Evolutionary conservation across 2,113 vertebrate genomes (phyloP), one percentile per base, ranked within the genome.

Genomic region (Alligator sinensis): DNA sequence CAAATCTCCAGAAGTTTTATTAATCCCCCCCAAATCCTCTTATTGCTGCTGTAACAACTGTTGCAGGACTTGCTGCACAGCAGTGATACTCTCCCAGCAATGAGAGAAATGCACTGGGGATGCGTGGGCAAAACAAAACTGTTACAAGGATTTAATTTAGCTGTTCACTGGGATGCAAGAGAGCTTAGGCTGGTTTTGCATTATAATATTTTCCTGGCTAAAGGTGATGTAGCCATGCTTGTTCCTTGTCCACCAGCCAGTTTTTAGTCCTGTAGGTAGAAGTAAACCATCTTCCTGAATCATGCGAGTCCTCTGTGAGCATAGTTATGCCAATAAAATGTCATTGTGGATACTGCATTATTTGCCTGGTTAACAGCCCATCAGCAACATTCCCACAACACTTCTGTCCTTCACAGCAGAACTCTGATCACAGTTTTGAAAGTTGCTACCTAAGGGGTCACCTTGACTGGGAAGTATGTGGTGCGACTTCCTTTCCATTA

Each of bases 231-330:
- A 47, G 47, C 47, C 47, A 47, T 47, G 47, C 47, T 47, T 47
- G 47, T 47, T 47, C 47, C 47, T 47, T 47, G 47, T 47, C 47
- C 47, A 47, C 47, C 47, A 47, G 9, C 85, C 58, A 47, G 87
- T 77, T 87, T 72, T 27, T 58, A 94, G 64, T 82, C 24, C 75
- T 93, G 77, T 89, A 86, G 87, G 91, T 89, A 77, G 89, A 92
- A 82, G 94, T 87, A 81, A 93, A 86, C 80, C 85, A 24, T 55
- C 9, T 95, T 8, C 30, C 88, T 80, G 55, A 47, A 95, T 80
- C 58, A 92, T 47, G 62, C 78, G 64, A 92, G n/a, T 82, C 87
- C n/a, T 92, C 78, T 88, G 30, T 77, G 91, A 91, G 70, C 58
- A 22, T 60, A 84, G 88, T 24, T 87, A 85, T 22, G 10, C 64